Conservation (phyloP, 23 tunicate genomes). For the Phallusia fumigata region DNA sequence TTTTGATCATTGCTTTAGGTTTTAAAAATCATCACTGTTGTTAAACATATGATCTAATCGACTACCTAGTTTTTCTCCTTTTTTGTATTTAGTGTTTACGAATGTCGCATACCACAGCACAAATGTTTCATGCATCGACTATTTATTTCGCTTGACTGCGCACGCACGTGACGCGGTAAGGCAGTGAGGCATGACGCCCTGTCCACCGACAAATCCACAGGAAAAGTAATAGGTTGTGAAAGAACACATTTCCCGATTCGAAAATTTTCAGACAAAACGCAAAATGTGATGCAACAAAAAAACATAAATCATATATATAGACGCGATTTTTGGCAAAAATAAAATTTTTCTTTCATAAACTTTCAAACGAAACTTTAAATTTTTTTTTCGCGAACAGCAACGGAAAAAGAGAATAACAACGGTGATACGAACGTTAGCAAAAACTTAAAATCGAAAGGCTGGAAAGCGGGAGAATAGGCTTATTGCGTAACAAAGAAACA, state of each 20-base stretch:
- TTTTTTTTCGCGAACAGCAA: not conserved
- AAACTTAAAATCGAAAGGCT: not conserved
- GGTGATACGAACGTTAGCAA: not conserved
- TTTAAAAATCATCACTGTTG: too few relatives aligned
- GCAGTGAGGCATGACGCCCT: conserved; percentile 4
- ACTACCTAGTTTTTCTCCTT: too few relatives aligned
- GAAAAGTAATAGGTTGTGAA: not conserved
- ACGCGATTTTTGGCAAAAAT: conserved; percentile 1
- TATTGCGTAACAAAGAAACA: too few relatives aligned
- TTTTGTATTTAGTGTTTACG: too few relatives aligned
- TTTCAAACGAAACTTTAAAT: not conserved
- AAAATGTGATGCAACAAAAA: not conserved
- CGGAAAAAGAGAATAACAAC: not conserved
- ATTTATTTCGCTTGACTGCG: not conserved
- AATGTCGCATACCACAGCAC: too few relatives aligned
- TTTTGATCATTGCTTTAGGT: too few relatives aligned
- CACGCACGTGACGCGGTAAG: not conserved
- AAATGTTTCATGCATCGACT: not conserved
- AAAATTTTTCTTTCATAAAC: not conserved
- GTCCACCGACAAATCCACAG: not conserved
- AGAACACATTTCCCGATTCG: not conserved
- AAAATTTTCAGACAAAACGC: not conserved
- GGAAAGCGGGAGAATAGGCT: not conserved
- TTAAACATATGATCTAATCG: too few relatives aligned
- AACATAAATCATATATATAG: not conserved